Conservation (phyloP, 2,888 invertebrate genomes). For the Lochmaea capreae region DNA sequence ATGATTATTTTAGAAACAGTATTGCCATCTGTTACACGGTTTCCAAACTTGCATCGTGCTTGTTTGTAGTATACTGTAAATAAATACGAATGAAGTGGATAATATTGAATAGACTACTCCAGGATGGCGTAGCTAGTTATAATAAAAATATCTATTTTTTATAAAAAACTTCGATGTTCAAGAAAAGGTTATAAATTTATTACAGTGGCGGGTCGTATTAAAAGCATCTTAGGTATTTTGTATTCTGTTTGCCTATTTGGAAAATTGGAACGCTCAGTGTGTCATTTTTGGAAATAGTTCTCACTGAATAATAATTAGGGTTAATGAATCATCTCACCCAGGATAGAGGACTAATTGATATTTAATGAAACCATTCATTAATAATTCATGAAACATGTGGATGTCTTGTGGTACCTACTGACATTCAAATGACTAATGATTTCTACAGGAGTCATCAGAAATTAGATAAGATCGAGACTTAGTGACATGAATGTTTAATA, state of each 20-base stretch:
- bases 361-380: constrained; percentile 30
- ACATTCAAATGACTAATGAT: constrained; percentile 26
- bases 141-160: too few relatives aligned
- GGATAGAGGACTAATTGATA: constrained; percentile 28
- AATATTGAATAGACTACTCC: too few relatives aligned
- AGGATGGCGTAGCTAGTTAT: too few relatives aligned
- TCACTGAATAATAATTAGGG: constrained; percentile 26
- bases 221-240: too few relatives aligned
- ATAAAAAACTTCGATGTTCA: too few relatives aligned
- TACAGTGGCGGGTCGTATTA: too few relatives aligned
- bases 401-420: constrained; percentile 30
- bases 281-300: constrained; percentile 15
- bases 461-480: neutral
- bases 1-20: too few relatives aligned
- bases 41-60: too few relatives aligned
- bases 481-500: neutral
- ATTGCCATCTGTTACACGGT: too few relatives aligned
- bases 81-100: too few relatives aligned
- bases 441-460: constrained; percentile 16
- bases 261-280: neutral
- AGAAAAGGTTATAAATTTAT: too few relatives aligned
- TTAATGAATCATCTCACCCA: constrained; percentile 26
- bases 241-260: neutral
- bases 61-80: too few relatives aligned
- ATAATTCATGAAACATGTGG: constrained; percentile 31